These are phyloP conservation scores for Emberiza fucata DNA, from an alignment of 2,113 vertebrate species.

Conservation along the genomic window DNA sequence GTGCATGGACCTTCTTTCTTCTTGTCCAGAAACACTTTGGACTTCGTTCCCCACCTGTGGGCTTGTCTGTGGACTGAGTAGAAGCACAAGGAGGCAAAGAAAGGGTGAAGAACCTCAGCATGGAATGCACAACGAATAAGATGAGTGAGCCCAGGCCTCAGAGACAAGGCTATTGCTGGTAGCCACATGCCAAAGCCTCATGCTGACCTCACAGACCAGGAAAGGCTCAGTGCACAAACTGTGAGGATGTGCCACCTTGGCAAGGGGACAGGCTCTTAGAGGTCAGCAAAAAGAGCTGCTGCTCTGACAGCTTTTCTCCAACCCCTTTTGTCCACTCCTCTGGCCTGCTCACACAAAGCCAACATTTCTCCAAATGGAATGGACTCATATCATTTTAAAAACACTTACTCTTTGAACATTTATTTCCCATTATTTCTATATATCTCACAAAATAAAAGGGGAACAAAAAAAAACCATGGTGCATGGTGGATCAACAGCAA, in stretches of 20 bases:
- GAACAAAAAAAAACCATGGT: fast-evolving
- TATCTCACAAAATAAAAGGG: background rate
- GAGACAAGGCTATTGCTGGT: background rate
- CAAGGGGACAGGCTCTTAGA: background rate
- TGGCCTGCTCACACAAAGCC: background rate
- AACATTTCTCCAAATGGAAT: background rate
- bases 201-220: background rate
- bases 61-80: background rate
- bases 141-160: background rate
- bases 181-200: fast-evolving
- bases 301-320: background rate
- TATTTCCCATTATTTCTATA: background rate
- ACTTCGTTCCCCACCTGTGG: background rate
- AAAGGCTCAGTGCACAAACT: background rate
- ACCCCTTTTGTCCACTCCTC: background rate
- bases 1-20: background rate
- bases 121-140: background rate
- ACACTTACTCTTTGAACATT: background rate
- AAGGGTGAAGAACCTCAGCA: background rate
- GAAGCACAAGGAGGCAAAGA: background rate
- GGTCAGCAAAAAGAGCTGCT: background rate
- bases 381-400: background rate
- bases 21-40: background rate
- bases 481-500: background rate
- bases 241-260: fast-evolving